A percentile compares a stretch with the other conserved stretches of the same genome.
Conservation (phyloP, 2,113 vertebrate genomes). For the Thryonomys swinderianus region DNA sequence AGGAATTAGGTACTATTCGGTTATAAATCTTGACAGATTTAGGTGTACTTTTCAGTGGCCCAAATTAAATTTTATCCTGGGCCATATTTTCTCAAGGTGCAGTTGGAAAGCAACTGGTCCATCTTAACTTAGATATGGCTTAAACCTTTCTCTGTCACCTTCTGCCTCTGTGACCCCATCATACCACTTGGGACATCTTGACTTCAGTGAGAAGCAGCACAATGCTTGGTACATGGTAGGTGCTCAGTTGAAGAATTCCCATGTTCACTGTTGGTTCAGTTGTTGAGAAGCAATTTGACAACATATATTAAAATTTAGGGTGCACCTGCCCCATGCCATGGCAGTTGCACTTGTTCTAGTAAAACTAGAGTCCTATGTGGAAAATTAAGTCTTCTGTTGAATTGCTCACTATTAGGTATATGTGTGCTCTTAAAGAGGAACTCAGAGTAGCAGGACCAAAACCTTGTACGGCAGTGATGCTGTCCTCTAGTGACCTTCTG, state of each 20-base stretch:
- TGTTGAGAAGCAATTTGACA: not conserved
- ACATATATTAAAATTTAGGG: not conserved
- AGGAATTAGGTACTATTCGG: not conserved
- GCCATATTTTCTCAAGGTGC: not conserved
- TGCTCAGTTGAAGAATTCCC: not conserved
- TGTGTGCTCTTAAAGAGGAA: not conserved
- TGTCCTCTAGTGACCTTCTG: not conserved
- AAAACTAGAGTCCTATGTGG: not conserved
- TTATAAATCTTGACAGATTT: constrained; percentile 13
- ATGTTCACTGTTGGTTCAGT: not conserved
- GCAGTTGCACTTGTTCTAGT: not conserved
- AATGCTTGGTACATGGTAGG: not conserved
- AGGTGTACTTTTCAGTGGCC: not conserved
- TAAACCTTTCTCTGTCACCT: not conserved
- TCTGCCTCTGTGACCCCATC: not conserved
- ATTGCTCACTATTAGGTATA: not conserved
- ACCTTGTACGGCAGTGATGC: not conserved
- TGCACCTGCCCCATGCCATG: not conserved
- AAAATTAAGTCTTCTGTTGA: not conserved
- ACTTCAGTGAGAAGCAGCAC: not conserved
- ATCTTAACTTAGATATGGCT: constrained; percentile 15
- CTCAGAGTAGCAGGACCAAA: not conserved
- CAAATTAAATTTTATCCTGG: constrained; percentile 31
- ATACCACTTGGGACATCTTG: not conserved
- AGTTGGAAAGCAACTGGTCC: not conserved